Percentiles rank a stretch among this genome's conserved stretches.
These are phyloP conservation scores for Trachymyrmex cornetzi DNA, from an alignment of 1,140 invertebrate species.

Conservation along the genomic window DNA sequence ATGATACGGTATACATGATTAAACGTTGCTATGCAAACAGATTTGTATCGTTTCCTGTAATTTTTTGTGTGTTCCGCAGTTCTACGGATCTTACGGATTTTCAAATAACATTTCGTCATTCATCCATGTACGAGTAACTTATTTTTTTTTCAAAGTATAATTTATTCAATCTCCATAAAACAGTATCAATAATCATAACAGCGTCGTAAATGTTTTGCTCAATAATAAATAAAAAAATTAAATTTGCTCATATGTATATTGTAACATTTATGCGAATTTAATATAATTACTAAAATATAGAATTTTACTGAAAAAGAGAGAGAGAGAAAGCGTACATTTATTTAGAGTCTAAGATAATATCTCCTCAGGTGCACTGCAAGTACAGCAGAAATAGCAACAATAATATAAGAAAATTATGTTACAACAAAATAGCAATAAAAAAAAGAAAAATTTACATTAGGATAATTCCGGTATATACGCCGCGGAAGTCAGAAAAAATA, in stretches of 20 bases:
- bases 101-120: constrained; percentile 42
- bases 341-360: too few species aligned
- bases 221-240: not conserved
- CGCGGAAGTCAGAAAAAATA: too few species aligned
- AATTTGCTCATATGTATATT: not conserved
- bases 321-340: too few species aligned
- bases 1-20: not conserved
- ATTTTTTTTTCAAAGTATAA: constrained; percentile 3
- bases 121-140: not conserved
- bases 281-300: not conserved
- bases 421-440: too few species aligned
- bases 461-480: too few species aligned
- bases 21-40: not conserved
- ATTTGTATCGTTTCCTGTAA: not conserved
- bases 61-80: not conserved
- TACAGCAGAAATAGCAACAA: too few species aligned
- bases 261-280: not conserved
- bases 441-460: too few species aligned
- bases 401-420: too few species aligned
- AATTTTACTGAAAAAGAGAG: not conserved
- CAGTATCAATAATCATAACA: not conserved
- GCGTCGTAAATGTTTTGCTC: not conserved
- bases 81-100: constrained; percentile 38
- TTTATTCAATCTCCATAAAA: constrained; percentile 6
- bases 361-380: too few species aligned